Evolutionary conservation across 2,888 invertebrate genomes (phyloP), one percentile per base, ranked within the genome.

Genomic region (Mythimna loreyi): DNA sequence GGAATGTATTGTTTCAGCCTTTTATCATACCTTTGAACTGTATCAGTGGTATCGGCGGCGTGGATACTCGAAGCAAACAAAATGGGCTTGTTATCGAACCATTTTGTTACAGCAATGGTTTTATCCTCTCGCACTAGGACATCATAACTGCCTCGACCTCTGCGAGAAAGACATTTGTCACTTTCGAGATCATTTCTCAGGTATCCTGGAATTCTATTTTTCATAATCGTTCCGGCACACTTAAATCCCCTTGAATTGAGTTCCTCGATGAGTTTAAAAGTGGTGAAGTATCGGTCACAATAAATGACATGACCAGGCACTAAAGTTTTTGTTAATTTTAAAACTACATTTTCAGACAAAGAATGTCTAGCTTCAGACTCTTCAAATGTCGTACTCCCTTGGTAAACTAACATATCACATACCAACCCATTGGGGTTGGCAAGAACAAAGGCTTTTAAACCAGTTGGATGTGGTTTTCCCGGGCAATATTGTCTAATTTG

Each of bases 141-240:
- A 21, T 58, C 49, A 53, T 50, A 30, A 28, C 50, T 68, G 5
- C 63, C 68, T 47, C 68, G 45, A 23, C 68, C 58, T 59, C 40
- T 62, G n/a, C 30, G 21, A 25, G 49, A 8, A 28, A 60, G 23
- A 50, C 23, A 21, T 50, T 60, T 60, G 50, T 67, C 67, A 43
- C n/a, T 28, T 40, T 61, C 56, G 23, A 60, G n/a, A 23, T 60
- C 36, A 33, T 53, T 28, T 43, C 40, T 62, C 28, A 53, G 21
- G 19, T 52, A 36, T 47, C 30, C 30, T 30, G 30, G 30, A 30
- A 30, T 30, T 30, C 30, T 8, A 30, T 30, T 30, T 6, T 30
- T 79, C 73, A 76, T 76, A 7, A 77, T 25, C 6, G 77, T 74
- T n/a, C 77, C 74, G 13, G 68, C 49, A 50, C 62, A 66, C 53